Evolutionary conservation across 2,113 vertebrate genomes (phyloP), one percentile per base, ranked within the genome.

Genomic region (Pyrgilauda ruficollis): DNA sequence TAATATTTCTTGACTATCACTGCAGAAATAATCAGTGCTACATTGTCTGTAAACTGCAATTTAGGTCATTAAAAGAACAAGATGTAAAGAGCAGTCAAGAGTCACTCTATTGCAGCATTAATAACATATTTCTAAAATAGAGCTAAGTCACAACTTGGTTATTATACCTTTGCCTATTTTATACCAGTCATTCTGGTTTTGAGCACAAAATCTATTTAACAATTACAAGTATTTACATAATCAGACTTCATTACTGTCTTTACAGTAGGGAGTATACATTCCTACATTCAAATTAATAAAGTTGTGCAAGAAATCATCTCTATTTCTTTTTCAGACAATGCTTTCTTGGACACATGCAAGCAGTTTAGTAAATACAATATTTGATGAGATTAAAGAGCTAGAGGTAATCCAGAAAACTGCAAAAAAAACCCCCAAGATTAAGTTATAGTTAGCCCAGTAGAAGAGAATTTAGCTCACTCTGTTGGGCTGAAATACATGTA

Each of bases 341-440:
- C 6, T 81, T 88, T 79, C 56, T 35, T 63, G 33, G 90, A 37
- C 11, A 72, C 67, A 83, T 68, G 77, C 68, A 85, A 88, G 47
- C 15, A 84, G 69, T 87, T 81, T 53, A 84, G 49, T 50, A 94
- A 94, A 73, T 41, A 75, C 5, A 19, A 77, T 46, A 89, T 68
- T 78, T 82, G 56, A 58, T 39, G 37, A 86, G 94, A 92, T 96
- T 95, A 95, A 81, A 75, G 81, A 66, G 55, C 50, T 69, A 95
- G 68, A 75, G 84, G 87, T 93, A 96, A 95, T 94, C 95, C 89
- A 55, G 91, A 93, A 95, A 92, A 89, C 64, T 28, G 68, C 56
- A 96, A 88, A 94, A 83, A 74, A 70, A 58, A 23, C 3, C 5
- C 21, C 16, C 61, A 88, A 61, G 94, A 96, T 96, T 93, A 95